Conservation (phyloP, 2,113 vertebrate genomes). For the Etheostoma spectabile region DNA sequence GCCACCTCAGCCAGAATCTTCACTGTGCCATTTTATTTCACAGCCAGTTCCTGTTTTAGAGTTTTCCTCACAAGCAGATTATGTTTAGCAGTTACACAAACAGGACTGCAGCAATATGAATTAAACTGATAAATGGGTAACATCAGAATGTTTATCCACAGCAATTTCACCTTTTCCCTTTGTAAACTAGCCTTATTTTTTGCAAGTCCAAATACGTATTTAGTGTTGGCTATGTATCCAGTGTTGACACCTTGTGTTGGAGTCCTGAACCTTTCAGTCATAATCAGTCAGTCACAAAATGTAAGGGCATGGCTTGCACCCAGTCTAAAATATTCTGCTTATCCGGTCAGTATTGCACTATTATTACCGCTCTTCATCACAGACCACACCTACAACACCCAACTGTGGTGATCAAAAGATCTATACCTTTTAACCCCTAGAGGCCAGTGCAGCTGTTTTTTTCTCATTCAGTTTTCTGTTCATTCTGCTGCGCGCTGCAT, state of each 20-base stretch:
- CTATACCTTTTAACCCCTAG: neutral
- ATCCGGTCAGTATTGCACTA: too few relatives aligned
- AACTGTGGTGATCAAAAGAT: neutral
- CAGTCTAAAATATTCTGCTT: neutral
- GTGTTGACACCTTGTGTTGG: neutral
- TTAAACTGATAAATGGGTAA: neutral
- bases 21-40: slow-evolving; percentile 27
- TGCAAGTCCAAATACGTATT: neutral
- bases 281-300: neutral
- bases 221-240: neutral
- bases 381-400: neutral
- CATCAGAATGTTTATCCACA: neutral
- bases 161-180: neutral
- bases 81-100: slow-evolving; percentile 24
- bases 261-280: neutral
- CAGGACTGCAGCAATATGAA: slow-evolving; percentile 6
- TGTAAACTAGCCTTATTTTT: neutral
- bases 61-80: slow-evolving; percentile 47
- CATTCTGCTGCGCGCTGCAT: neutral
- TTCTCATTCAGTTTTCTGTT: neutral
- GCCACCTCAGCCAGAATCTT: slow-evolving; percentile 35
- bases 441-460: neutral
- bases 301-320: neutral
- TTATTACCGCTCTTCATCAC: too few relatives aligned
- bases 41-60: slow-evolving; percentile 48